Base-by-base conservation (phyloP, 2,888 invertebrate genomes). In the Bursaphelenchus okinawaensis region DNA sequence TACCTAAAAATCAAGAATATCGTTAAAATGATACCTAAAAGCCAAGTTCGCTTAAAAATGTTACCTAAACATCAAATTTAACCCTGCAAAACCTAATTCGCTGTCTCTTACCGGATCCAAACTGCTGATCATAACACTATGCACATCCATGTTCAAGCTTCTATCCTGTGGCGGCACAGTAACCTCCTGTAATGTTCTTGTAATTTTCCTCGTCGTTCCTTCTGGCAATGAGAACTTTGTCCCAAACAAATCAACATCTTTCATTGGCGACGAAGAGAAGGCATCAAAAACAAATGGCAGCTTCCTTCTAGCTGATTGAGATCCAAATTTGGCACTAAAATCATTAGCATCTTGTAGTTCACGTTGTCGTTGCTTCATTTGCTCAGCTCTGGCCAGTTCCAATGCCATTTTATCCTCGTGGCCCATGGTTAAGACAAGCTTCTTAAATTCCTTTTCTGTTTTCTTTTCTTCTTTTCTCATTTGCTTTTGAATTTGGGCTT, bases 391-490 rank as follows among this genome's bases (percentile, higher is more conserved):
- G 7, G 63, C 52, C 24, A 63, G 4, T 16, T 67, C 57, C 27
- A 68, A 19, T 12, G 27, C 69, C 31, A 70, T 27, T 24, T 31
- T 54, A n/a, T 68, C 63, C 23, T 63, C 60, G 12, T 24, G 59
- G 8, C 31, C 24, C 28, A 69, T 23, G 7, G 52, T 55, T 20
- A 19, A 22, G 24, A 68, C 60, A 19, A 55, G 62, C 63, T 65
- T 65, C 27, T 66, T 71, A 66, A 74, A 51, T 31, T 76, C 74
- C 52, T 68, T 60, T 50, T 68, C 40, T 16, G 67, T 61, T 29
- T 70, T 56, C 56, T 75, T 74, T 58, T 75, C 69, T 62, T 76
- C 75, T 61, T 74, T 77, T 50, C 73, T 67, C 63, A 72, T 56
- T 19, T 73, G 75, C 31, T 70, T 66, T 24, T 72, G 63, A 55